phyloP scores from a whole-genome alignment of 2,113 vertebrate species.

The Propithecus coquereli region DNA sequence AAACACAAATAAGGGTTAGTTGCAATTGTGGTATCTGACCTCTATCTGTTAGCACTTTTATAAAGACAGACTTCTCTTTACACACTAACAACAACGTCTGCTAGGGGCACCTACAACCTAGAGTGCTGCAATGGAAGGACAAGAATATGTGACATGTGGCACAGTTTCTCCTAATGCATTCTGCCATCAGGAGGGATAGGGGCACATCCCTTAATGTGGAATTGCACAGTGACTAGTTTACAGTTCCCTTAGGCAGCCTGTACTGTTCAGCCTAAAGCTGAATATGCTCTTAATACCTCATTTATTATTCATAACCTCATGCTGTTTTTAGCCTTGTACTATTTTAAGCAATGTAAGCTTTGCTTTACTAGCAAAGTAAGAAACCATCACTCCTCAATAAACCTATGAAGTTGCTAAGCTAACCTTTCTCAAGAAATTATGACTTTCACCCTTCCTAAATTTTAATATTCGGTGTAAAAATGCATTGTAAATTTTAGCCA shows the following conservation, averaged over 20 bases:
- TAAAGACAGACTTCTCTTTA: background rate
- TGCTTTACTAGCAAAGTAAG: background rate
- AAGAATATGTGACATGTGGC: fast-evolving
- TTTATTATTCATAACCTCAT: conserved; percentile 1
- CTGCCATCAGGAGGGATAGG: background rate
- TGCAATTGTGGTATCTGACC: background rate
- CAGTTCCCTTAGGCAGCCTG: background rate
- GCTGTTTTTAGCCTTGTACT: conserved; percentile 13
- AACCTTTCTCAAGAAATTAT: conserved; percentile 1
- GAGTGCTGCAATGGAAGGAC: background rate
- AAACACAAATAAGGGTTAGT: background rate
- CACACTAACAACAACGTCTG: background rate
- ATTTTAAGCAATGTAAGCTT: conserved; percentile 27
- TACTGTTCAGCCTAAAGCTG: background rate
- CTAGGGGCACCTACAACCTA: background rate
- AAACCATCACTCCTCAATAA: background rate
- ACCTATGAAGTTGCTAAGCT: background rate
- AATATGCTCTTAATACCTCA: background rate
- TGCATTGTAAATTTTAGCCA: background rate
- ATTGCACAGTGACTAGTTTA: background rate
- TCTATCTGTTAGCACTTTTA: background rate
- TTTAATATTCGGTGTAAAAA: background rate
- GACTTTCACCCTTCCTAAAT: background rate
- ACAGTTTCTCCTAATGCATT: background rate
- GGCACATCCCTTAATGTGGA: background rate